Percentiles rank a stretch among this genome's conserved stretches.
phyloP scores from a whole-genome alignment of 2,113 vertebrate genomes.

The Bos taurus region ARS-UCD2.0 NC_037354.1:39240501-39241000 shows the following conservation, averaged over 20 bases:
- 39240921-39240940: not conserved
- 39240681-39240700: not conserved
- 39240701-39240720: not conserved
- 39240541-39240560: not conserved
- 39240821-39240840: not conserved
- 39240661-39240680: constrained; percentile 2
- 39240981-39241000: not conserved
- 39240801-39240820: not conserved
- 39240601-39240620: constrained; percentile 29
- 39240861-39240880: not conserved
- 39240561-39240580: constrained; percentile 33
- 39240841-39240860: not conserved
- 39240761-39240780: not conserved
- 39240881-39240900: not conserved
- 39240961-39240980: not conserved
- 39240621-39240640: constrained; percentile 7
- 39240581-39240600: constrained; percentile 7
- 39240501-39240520: constrained; percentile 49
- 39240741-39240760: not conserved
- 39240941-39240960: not conserved
- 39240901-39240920: not conserved
- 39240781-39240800: not conserved
- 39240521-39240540: not conserved
- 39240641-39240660: constrained; percentile 53
- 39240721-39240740: not conserved